phyloP scores from a whole-genome alignment of 2,888 invertebrate genomes.

The Brenthis ino region DNA sequence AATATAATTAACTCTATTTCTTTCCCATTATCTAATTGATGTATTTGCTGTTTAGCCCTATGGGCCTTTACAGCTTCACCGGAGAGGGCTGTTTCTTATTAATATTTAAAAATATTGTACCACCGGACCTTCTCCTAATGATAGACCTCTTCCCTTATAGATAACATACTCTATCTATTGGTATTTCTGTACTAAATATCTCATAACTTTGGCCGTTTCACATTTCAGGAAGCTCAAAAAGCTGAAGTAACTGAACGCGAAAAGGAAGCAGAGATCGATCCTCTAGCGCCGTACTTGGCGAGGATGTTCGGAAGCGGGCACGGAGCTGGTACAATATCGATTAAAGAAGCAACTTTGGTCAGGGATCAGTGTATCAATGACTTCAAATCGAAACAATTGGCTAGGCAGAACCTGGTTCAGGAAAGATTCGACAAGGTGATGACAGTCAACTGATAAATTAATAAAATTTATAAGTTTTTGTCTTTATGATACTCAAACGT shows the following conservation, averaged over 20 bases:
- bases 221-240: constrained; percentile 69
- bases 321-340: constrained; percentile 66
- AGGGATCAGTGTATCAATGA: constrained; percentile 85
- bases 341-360: constrained; percentile 74
- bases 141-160: too few relatives aligned
- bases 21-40: too few relatives aligned
- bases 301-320: constrained; percentile 77
- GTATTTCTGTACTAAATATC: not conserved
- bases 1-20: too few relatives aligned
- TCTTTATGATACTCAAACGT: too few relatives aligned
- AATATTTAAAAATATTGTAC: too few relatives aligned
- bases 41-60: too few relatives aligned
- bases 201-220: not conserved
- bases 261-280: constrained; percentile 84
- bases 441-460: too few relatives aligned
- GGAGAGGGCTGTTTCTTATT: too few relatives aligned
- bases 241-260: constrained; percentile 82
- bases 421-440: constrained; percentile 84
- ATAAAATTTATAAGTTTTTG: too few relatives aligned
- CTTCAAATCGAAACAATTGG: constrained; percentile 84
- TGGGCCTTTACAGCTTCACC: too few relatives aligned
- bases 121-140: too few relatives aligned
- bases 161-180: too few relatives aligned
- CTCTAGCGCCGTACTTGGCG: constrained; percentile 84
- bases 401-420: constrained; percentile 85